phyloP scores from a whole-genome alignment of 2,888 invertebrate genomes.

The Pristionchus maxplancki region DNA sequence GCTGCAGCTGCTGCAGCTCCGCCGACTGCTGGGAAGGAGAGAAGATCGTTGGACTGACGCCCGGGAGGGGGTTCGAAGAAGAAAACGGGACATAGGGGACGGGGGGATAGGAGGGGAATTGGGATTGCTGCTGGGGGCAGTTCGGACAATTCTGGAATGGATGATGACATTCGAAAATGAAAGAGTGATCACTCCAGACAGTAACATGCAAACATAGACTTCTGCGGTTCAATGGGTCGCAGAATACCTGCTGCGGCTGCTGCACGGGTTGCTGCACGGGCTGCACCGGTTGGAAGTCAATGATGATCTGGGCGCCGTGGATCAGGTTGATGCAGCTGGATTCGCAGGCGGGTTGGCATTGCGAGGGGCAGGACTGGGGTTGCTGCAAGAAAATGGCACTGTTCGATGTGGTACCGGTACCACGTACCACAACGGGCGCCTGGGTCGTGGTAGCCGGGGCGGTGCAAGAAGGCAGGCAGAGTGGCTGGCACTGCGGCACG shows the following conservation, averaged over 20 bases:
- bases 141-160: slow-evolving; percentile 18
- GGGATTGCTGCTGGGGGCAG: slow-evolving; percentile 18
- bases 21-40: neutral
- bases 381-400: neutral
- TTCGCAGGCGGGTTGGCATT: slow-evolving; percentile 62
- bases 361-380: neutral
- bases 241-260: neutral
- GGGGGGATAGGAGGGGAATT: neutral
- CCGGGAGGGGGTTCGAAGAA: neutral
- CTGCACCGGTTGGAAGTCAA: slow-evolving; percentile 6
- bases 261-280: slow-evolving; percentile 19
- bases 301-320: slow-evolving; percentile 50
- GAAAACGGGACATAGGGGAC: neutral
- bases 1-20: neutral
- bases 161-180: neutral
- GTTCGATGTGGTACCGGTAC: too few species aligned
- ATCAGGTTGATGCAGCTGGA: slow-evolving; percentile 58
- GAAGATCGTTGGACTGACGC: neutral
- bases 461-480: slow-evolving; percentile 34
- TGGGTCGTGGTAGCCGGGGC: neutral
- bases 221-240: too few species aligned
- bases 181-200: neutral
- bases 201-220: neutral
- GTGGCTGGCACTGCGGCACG: slow-evolving; percentile 24
- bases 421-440: neutral